Base-by-base conservation (phyloP, 2,797 vertebrate genomes). In the Gallinago nigripennis region DNA sequence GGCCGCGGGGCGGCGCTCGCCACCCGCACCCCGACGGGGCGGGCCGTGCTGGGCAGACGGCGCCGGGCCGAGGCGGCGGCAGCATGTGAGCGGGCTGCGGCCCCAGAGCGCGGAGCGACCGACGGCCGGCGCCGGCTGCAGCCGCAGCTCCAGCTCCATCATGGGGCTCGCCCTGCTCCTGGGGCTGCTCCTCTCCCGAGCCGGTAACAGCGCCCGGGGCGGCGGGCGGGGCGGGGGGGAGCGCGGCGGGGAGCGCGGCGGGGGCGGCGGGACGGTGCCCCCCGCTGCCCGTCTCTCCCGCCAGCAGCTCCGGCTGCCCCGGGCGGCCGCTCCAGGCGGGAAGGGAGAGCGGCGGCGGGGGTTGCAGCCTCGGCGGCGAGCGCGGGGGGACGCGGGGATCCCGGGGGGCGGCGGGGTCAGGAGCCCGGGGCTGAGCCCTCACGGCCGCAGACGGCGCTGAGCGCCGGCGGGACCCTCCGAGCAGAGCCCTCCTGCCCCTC, bases 181-280 rank as follows among this genome's bases (percentile, higher is more conserved):
- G 54, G 83, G 33, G 54, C 82, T 88, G 88, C 95, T 93, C 20
- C 82, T 92, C 46, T 95, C 92, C 41, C 46, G 76, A 95, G 92
- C 97, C 20, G 97, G 98, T 98, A 96, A 96, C 70, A 78, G 72
- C 72, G 18, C 73, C 51, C 51, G 76, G 70, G 35, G 68, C 11
- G 56, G 41, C 16, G 58, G 46, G 6, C 37, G 18, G n/a, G 50
- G 37, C 18, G 56, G 71, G 71, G 18, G 50, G 86, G 57, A 23
- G 41, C 5, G 56, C 57, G 21, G 50, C 25, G 8, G 31, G 70
- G 35, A 8, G 43, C 46, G 51, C 23, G 17, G 53, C 53, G 53
- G 53, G 53, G 53, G 30, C 30, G 30, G 54, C 30, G 31, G 54
- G 30, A 12, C 54, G 46, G 46, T 46, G 21, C 30, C 54, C 54